phyloP scores from a whole-genome alignment of 2,888 invertebrate species.

The Lepas anatifera region DNA sequence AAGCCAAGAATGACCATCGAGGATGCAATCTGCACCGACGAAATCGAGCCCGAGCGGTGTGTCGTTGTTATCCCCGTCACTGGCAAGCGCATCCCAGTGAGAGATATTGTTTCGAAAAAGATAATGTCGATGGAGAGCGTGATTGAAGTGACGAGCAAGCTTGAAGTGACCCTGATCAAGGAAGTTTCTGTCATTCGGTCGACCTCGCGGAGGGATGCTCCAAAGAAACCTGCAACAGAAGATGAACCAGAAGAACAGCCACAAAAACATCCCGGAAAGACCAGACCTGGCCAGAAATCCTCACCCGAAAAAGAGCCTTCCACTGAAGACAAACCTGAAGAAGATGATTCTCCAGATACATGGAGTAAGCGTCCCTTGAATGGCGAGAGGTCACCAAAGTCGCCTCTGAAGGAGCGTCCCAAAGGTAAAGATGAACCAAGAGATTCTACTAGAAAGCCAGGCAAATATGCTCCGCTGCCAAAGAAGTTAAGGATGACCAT shows the following conservation, averaged over 20 bases:
- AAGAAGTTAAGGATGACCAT: not conserved
- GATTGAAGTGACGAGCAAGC: not conserved
- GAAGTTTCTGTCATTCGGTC: not conserved
- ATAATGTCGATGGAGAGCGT: not conserved
- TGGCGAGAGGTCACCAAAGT: too few relatives aligned
- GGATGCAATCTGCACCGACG: not conserved
- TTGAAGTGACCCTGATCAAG: not conserved
- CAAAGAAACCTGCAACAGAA: conserved; percentile 19
- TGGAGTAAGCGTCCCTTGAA: too few relatives aligned
- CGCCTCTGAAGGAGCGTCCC: too few relatives aligned
- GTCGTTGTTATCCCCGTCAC: not conserved
- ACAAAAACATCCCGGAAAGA: not conserved
- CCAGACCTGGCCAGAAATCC: not conserved
- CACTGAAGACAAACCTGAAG: not conserved
- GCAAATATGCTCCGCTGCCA: not conserved
- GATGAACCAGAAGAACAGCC: too few relatives aligned
- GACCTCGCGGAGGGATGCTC: conserved; percentile 16
- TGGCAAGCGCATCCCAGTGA: not conserved
- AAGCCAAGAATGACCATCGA: not conserved
- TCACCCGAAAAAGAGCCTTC: not conserved
- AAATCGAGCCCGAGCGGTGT: not conserved
- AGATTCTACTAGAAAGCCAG: too few relatives aligned
- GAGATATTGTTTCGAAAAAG: not conserved
- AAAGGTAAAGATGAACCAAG: too few relatives aligned
- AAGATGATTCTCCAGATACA: too few relatives aligned